Base-by-base conservation (phyloP, 2,797 vertebrate genomes). In the Loris lydekkerianus region DNA sequence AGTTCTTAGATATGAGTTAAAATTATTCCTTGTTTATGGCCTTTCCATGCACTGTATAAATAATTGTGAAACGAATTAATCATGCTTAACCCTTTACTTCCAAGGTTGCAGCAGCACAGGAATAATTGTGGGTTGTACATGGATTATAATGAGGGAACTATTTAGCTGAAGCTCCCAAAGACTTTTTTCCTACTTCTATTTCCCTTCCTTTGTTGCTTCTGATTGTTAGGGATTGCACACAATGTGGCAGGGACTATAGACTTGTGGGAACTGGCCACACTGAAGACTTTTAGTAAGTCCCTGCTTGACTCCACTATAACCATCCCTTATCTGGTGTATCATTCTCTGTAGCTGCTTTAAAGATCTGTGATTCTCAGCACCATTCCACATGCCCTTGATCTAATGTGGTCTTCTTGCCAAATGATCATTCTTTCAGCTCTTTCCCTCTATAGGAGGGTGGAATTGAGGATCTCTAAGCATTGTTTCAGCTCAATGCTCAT, bases 71-170 rank as follows among this genome's bases (percentile, higher is more conserved):
- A 75, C 27, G 58, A 92, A 89, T 94, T 85, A 94, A 73, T 87
- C 58, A n/a, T 92, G n/a, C 58, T 90, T 96, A 87, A 27, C 9
- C 31, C 53, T 95, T 90, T 34, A 84, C 95, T 92, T 70, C 89
- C 65, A 93, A 93, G 67, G 27, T 72, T 14, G 2, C 56, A 91
- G 56, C 27, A 75, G 53, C 61, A 65, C 23, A 76, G n/a, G 34
- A 91, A 65, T 89, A 89, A 76, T 70, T 87, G 75, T 89, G 37
- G 40, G 70, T 67, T 91, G n/a, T 93, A 46, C 23, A 21, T 65
- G 46, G 23, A 31, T 94, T 82, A 76, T 7, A 34, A 3, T 91
- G 70, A 91, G 67, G 43, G 61, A 94, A 49, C 37, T 84, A 69
- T 81, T 94, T 87, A 49, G 31, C 40, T 53, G 23, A 93, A 93